phyloP scores from a whole-genome alignment of 2,888 invertebrate genomes.

The Thecocarcelia acutangulata region DNA sequence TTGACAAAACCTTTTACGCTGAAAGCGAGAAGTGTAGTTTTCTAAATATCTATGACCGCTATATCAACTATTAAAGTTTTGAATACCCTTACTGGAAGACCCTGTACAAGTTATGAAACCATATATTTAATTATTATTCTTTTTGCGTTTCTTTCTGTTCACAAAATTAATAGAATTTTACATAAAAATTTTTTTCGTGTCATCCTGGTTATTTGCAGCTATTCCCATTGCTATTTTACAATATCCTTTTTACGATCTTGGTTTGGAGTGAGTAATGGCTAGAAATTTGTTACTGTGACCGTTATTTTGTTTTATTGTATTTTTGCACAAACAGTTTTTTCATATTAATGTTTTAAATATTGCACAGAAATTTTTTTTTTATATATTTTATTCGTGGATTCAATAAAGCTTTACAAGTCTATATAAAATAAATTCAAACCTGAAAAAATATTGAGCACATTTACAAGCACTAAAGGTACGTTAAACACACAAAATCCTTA shows the following conservation, averaged over 20 bases:
- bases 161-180: constrained; percentile 7
- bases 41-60: too few species aligned
- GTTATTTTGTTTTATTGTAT: neutral
- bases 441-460: too few species aligned
- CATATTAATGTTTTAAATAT: neutral
- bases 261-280: constrained; percentile 85
- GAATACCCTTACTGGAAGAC: too few species aligned
- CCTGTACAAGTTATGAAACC: too few species aligned
- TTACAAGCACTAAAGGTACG: too few species aligned
- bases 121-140: neutral
- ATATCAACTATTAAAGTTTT: too few species aligned
- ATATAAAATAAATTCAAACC: too few species aligned
- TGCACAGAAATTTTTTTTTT: neutral
- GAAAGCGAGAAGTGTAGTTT: too few species aligned
- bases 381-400: too few species aligned
- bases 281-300: constrained; percentile 5
- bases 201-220: constrained; percentile 83
- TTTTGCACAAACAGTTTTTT: constrained; percentile 39
- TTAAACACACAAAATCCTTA: too few species aligned
- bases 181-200: constrained; percentile 5
- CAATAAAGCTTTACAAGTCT: too few species aligned
- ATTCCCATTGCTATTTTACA: constrained; percentile 92
- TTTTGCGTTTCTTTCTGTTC: neutral
- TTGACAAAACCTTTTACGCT: too few species aligned
- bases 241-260: constrained; percentile 91